Evolutionary conservation across 2,888 invertebrate genomes (phyloP), one percentile per base, ranked within the genome.

Genomic region (Troilus luridus): DNA sequence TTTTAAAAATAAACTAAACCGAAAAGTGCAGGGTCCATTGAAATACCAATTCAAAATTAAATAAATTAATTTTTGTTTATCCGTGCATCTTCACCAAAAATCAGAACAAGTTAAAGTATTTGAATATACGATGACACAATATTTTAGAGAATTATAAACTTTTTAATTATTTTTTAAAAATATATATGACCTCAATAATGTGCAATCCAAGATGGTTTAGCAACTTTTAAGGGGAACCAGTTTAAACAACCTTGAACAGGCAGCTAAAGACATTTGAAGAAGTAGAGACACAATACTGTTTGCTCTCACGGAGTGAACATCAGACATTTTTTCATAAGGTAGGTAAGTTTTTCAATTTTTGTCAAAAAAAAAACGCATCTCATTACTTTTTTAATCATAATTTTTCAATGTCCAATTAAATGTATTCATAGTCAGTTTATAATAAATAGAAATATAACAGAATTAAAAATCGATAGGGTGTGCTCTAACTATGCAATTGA

Each of bases 181-280:
- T n/a, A 12, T 85, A 85, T 85, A 85, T 85, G 85, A 85, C 85
- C 85, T 85, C 85, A 85, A 56, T 85, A 85, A 85, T 85, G n/a
- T 85, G 85, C 85, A 85, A 85, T 85, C 85, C 85, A 85, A 58
- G 56, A 85, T n/a, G 85, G 85, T 85, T 54, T 85, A 85, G 85
- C 85, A 85, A 85, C 85, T 85, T 54, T 77, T 85, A 58, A 85
- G 85, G 85, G 85, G 85, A 56, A 85, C 85, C 85, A 85, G 85
- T 85, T 58, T 58, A n/a, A 12, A 85, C 85, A 85, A 85, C 85
- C 85, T 85, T 85, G 85, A 85, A 21, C 56, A 85, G 56, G 27
- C 85, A 56, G n/a, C 21, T 3, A 21, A 58, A 54, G 56, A 85
- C 85, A 85, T 11, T 56, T 85, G 56, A 85, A 56, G 85, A 85